Conservation (phyloP, 2,797 vertebrate species). For the Liasis olivaceus region DNA sequence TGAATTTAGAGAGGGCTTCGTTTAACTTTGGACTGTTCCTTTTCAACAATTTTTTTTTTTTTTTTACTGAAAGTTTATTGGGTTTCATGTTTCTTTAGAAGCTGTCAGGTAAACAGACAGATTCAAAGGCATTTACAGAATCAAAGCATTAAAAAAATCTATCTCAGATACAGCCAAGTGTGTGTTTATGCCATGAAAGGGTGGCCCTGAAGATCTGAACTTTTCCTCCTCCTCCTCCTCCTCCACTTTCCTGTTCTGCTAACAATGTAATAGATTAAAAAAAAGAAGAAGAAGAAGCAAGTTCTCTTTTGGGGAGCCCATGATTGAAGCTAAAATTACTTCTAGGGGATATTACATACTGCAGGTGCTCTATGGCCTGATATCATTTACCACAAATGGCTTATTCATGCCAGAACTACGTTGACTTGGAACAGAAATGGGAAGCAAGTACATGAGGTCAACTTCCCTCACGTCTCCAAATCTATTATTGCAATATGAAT, state of each 20-base stretch:
- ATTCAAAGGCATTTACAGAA: slow-evolving; percentile 50
- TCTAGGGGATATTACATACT: neutral
- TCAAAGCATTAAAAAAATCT: slow-evolving; percentile 16
- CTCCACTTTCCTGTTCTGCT: slow-evolving; percentile 1
- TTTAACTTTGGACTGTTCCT: slow-evolving; percentile 27
- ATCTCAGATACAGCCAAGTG: slow-evolving; percentile 10
- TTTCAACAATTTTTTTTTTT: neutral
- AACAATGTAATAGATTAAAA: slow-evolving; percentile 5
- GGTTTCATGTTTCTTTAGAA: neutral
- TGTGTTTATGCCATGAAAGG: neutral
- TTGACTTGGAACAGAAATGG: neutral
- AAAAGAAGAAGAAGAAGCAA: neutral
- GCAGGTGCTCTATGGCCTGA: neutral
- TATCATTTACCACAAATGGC: neutral
- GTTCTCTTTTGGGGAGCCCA: neutral
- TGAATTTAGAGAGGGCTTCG: slow-evolving; percentile 27
- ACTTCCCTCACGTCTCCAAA: neutral
- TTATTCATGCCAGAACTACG: neutral
- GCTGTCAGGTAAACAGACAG: slow-evolving; percentile 38
- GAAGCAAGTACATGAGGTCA: neutral
- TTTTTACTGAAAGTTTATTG: slow-evolving; percentile 17
- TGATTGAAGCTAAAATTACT: slow-evolving; percentile 3
- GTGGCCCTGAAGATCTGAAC: slow-evolving; percentile 35
- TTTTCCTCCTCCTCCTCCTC: neutral
- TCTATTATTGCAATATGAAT: neutral